Conservation (phyloP, 2,888 invertebrate genomes). For the Trypoxylon attenuatum region DNA sequence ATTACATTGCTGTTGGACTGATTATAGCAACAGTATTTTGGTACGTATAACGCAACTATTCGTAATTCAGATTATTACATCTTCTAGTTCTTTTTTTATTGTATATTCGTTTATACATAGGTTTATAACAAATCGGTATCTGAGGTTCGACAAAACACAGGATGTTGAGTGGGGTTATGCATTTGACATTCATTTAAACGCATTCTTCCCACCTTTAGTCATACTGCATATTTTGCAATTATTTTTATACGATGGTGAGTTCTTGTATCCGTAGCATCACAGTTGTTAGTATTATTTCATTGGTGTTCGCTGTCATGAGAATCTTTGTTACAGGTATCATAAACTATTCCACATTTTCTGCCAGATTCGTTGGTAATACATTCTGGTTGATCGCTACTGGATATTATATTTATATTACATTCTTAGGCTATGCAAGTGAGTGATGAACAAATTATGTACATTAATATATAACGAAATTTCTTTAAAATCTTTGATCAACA, state of each 20-base stretch:
- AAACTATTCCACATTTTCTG: conserved; percentile 84
- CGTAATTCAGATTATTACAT: not conserved
- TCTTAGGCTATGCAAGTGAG: conserved; percentile 96
- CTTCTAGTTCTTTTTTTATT: conserved; percentile 9
- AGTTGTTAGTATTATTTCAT: not conserved
- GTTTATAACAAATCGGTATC: conserved; percentile 87
- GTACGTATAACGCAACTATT: conserved; percentile 77
- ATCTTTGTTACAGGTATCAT: conserved; percentile 80
- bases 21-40: conserved; percentile 92
- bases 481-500: conserved; percentile 10
- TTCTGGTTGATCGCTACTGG: conserved; percentile 93
- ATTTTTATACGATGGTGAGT: conserved; percentile 87
- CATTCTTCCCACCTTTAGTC: conserved; percentile 97
- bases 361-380: conserved; percentile 91
- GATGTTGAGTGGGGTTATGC: conserved; percentile 99
- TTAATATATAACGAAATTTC: not conserved
- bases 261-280: not conserved
- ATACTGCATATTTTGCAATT: conserved; percentile 95
- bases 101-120: conserved; percentile 74
- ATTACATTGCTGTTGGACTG: conserved; percentile 93
- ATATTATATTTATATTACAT: conserved; percentile 98
- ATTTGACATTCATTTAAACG: conserved; percentile 99
- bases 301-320: no score
- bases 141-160: conserved; percentile 81
- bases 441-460: conserved; percentile 57